These are phyloP conservation scores for Engystomops pustulosus DNA, from an alignment of 2,113 vertebrate species.

Conservation along the genomic window DNA sequence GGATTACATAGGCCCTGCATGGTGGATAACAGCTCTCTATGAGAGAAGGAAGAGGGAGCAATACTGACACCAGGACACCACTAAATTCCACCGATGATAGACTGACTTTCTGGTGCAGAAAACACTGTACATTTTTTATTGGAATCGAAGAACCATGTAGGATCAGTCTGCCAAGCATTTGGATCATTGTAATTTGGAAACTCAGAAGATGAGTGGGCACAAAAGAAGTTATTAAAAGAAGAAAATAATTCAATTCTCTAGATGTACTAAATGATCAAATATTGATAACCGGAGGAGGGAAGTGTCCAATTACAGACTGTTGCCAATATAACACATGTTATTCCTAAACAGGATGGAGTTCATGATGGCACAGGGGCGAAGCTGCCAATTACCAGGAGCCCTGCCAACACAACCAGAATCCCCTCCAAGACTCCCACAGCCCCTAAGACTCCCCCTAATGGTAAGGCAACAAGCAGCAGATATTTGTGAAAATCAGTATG, in stretches of 20 bases:
- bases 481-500: not conserved
- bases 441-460: slow-evolving; percentile 78
- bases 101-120: too few species aligned
- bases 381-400: slow-evolving; percentile 76
- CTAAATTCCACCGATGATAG: too few species aligned
- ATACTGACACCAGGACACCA: too few species aligned
- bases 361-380: slow-evolving; percentile 56
- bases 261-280: not conserved
- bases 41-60: too few species aligned
- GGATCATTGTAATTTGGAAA: too few species aligned
- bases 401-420: slow-evolving; percentile 79
- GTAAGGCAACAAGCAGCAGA: slow-evolving; percentile 60
- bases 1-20: too few species aligned
- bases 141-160: too few species aligned
- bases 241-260: not conserved
- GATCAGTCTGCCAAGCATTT: too few species aligned
- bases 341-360: slow-evolving; percentile 30
- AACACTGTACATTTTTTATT: too few species aligned
- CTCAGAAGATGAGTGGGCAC: not conserved
- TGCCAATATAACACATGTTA: not conserved
- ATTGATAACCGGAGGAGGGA: not conserved
- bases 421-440: slow-evolving; percentile 80
- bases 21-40: too few species aligned
- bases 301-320: not conserved
- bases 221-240: not conserved